phyloP scores from a whole-genome alignment of 2,797 vertebrate genomes.

The Thalassophryne amazonica region DNA sequence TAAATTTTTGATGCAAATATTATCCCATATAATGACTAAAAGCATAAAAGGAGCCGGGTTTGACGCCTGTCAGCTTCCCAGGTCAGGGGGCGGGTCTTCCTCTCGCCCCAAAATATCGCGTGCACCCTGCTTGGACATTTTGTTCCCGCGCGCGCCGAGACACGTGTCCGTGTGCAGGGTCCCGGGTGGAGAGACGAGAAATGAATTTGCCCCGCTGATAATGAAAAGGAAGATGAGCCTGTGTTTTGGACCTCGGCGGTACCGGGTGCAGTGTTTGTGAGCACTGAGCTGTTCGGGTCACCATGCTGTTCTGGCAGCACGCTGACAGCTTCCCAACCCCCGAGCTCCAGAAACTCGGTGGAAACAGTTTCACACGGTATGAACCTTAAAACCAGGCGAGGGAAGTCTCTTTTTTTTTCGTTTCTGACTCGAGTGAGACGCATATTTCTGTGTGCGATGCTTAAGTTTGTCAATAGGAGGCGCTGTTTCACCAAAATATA shows the following conservation, averaged over 20 bases:
- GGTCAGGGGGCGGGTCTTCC: conserved; percentile 24
- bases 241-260: conserved; percentile 6
- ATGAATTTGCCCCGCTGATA: too few species aligned
- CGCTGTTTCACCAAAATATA: too few species aligned
- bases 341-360: conserved; percentile 38
- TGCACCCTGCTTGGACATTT: not conserved
- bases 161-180: conserved; percentile 7
- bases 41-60: not conserved
- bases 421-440: not conserved
- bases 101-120: conserved; percentile 38
- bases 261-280: conserved; percentile 7
- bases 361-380: conserved; percentile 67
- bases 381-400: not conserved
- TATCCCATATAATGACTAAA: too few species aligned
- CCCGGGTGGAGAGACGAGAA: conserved; percentile 33
- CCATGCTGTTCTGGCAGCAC: conserved; percentile 83
- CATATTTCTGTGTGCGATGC: not conserved
- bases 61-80: not conserved
- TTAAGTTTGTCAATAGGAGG: too few species aligned
- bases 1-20: too few species aligned
- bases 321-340: conserved; percentile 75
- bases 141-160: not conserved
- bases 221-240: conserved; percentile 6
- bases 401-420: not conserved
- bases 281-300: conserved; percentile 30